Conservation (phyloP, 2,888 invertebrate genomes). For the Cataglyphis rosenhaueri region DNA sequence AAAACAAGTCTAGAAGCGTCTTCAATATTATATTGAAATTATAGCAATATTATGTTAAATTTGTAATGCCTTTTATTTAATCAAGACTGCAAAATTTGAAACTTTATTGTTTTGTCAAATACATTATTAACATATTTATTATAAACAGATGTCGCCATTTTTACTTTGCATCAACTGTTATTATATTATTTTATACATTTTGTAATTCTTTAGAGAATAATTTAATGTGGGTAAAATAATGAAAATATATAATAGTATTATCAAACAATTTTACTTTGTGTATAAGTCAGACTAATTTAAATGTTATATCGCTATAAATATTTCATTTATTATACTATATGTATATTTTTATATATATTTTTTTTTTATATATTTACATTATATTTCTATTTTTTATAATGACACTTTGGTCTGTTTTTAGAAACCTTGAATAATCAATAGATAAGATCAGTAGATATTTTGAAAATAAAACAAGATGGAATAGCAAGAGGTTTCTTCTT, state of each 20-base stretch:
- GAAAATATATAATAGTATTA: background rate
- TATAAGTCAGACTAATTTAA: background rate
- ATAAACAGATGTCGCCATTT: background rate
- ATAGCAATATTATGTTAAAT: background rate
- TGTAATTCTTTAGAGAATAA: background rate
- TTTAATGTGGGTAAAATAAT: background rate
- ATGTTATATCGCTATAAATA: background rate
- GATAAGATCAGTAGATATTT: background rate
- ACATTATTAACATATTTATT: constrained; percentile 12
- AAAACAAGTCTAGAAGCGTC: background rate
- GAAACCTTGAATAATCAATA: background rate
- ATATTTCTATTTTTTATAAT: background rate
- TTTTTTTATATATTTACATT: too few relatives aligned
- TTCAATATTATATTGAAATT: constrained; percentile 15
- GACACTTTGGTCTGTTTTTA: background rate
- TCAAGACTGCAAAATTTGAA: background rate
- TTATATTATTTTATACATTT: background rate
- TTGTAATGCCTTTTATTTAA: background rate
- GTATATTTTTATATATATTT: too few relatives aligned
- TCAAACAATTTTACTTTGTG: background rate
- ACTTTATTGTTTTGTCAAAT: background rate
- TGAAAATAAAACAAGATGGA: background rate
- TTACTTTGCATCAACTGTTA: background rate
- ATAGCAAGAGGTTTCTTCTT: background rate
- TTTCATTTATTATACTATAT: too few relatives aligned